phyloP scores from a whole-genome alignment of 2,113 vertebrate genomes.

The Limnothrissa miodon region DNA sequence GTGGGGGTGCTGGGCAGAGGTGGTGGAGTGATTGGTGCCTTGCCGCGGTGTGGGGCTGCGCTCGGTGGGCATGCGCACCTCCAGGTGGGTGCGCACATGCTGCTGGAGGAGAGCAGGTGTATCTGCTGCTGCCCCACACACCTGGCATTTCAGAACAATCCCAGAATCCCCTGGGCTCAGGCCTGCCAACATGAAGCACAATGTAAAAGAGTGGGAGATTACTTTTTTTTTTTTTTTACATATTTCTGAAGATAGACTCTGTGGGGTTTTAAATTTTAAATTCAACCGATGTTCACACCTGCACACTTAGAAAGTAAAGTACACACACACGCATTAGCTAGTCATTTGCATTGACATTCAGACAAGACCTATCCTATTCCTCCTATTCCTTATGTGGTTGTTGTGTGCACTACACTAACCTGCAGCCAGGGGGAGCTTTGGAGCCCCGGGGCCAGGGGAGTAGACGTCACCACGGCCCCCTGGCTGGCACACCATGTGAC shows the following conservation, averaged over 20 bases:
- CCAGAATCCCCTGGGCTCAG: slow-evolving; percentile 74
- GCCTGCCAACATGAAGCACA: slow-evolving; percentile 58
- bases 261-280: too few relatives aligned
- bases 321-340: background rate
- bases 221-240: too few relatives aligned
- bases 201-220: background rate
- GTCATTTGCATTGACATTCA: too few relatives aligned
- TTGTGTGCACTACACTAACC: slow-evolving; percentile 70
- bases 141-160: slow-evolving; percentile 76
- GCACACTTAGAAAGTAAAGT: background rate
- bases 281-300: too few relatives aligned
- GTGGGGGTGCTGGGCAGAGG: slow-evolving; percentile 45
- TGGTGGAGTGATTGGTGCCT: slow-evolving; percentile 35
- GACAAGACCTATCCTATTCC: background rate
- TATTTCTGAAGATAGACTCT: too few relatives aligned
- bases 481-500: slow-evolving; percentile 95
- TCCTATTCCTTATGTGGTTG: background rate
- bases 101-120: slow-evolving; percentile 79
- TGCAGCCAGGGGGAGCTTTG: slow-evolving; percentile 66
- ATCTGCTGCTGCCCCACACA: slow-evolving; percentile 79
- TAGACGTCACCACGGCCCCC: slow-evolving; percentile 88
- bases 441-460: slow-evolving; percentile 73
- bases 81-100: slow-evolving; percentile 75
- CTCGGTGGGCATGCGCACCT: slow-evolving; percentile 64
- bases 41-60: slow-evolving; percentile 62